A percentile compares a stretch with the other conserved stretches of the same genome.
These are phyloP conservation scores for Mesorhabditis belari DNA, from an alignment of 2,888 invertebrate genomes.

Conservation along the genomic window DNA sequence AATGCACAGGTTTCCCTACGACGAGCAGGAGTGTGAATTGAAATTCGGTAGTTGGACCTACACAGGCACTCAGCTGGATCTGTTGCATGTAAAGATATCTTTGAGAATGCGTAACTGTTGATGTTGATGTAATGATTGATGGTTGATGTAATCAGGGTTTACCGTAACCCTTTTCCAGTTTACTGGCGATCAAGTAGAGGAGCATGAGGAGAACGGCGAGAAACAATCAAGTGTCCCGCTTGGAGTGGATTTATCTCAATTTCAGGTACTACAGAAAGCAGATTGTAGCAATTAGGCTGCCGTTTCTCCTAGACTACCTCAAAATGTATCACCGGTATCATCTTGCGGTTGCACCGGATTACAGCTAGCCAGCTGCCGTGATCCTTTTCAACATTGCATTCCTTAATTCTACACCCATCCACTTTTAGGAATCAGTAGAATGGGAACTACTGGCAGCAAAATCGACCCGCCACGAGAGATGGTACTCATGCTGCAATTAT, in stretches of 20 bases:
- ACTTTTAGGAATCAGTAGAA: constrained; percentile 47
- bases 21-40: constrained; percentile 47
- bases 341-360: no score
- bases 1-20: constrained; percentile 45
- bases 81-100: constrained; percentile 51
- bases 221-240: constrained; percentile 24
- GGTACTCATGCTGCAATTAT: constrained; percentile 51
- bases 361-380: no score
- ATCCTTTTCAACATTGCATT: no score
- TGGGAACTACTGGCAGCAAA: constrained; percentile 49
- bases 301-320: no score
- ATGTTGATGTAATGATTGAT: not conserved
- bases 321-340: no score
- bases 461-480: constrained; percentile 66
- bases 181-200: constrained; percentile 21
- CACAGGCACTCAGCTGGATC: constrained; percentile 46
- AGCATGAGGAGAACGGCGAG: constrained; percentile 14
- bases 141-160: not conserved
- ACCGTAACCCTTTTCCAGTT: constrained; percentile 13
- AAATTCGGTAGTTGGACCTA: constrained; percentile 53
- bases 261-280: constrained; percentile 23
- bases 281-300: no score
- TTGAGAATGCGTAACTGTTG: no score
- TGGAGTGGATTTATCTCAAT: constrained; percentile 46
- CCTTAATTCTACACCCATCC: no score